Conservation (phyloP, 2,888 invertebrate genomes). For the Gonocerus acuteangulatus region DNA sequence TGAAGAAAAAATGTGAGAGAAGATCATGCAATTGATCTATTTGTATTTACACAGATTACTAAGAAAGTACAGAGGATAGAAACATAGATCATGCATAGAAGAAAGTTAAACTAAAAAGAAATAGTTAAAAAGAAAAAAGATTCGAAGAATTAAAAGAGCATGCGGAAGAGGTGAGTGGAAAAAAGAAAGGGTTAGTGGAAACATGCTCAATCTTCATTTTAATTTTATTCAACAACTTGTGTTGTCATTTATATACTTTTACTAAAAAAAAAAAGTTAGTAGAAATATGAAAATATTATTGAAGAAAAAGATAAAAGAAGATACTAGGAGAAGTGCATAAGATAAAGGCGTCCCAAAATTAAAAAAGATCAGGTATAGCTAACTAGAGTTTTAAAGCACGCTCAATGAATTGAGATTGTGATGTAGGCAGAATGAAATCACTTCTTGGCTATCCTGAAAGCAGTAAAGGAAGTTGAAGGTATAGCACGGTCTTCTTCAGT, state of each 20-base stretch:
- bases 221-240: background rate
- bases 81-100: constrained; percentile 19
- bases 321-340: constrained; percentile 1
- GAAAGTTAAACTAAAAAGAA: constrained; percentile 19
- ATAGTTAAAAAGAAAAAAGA: constrained; percentile 15
- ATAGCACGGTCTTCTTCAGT: constrained; percentile 37
- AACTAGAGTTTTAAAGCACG: background rate
- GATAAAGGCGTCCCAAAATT: background rate
- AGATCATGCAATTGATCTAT: constrained; percentile 4
- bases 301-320: constrained; percentile 9
- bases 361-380: background rate
- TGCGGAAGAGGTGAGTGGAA: constrained; percentile 24
- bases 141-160: constrained; percentile 2
- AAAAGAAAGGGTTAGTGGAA: background rate
- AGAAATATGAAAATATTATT: constrained; percentile 4
- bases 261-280: constrained; percentile 2
- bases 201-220: constrained; percentile 8
- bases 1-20: background rate
- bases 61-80: background rate
- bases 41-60: constrained; percentile 6
- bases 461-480: constrained; percentile 36
- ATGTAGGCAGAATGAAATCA: constrained; percentile 15
- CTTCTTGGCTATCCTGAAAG: constrained; percentile 37
- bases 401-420: too few species aligned
- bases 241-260: background rate